Evolutionary conservation across 2,888 invertebrate genomes (phyloP), one percentile per base, ranked within the genome.

Genomic region (Brachycybe producta): DNA sequence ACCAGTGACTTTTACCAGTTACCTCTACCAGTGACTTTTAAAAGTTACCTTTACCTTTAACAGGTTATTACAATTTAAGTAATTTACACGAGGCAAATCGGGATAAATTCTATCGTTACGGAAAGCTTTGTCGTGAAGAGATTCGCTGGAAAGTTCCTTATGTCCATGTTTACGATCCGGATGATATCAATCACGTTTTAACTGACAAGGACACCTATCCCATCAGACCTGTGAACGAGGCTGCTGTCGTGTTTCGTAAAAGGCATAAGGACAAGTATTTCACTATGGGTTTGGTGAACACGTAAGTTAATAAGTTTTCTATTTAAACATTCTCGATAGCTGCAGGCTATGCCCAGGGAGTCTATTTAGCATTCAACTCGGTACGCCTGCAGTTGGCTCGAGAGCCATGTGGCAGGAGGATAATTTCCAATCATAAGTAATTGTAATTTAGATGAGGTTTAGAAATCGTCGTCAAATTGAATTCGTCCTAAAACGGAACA

Each of bases 21-120:
- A n/a, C n/a, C n/a, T n/a, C n/a, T n/a, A n/a, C n/a, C n/a, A n/a
- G n/a, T n/a, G n/a, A n/a, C n/a, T n/a, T n/a, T n/a, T n/a, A n/a
- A n/a, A n/a, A n/a, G n/a, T n/a, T n/a, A n/a, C n/a, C n/a, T n/a
- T n/a, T n/a, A n/a, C n/a, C n/a, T n/a, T n/a, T n/a, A n/a, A 26
- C 30, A 51, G 59, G 57, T 27, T 50, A 53, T 15, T 60, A 60
- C 51, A 52, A 49, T 27, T 23, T 57, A 11, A 43, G 47, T 17
- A 55, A 56, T 28, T 21, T 61, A 2, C 60, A 60, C 52, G 58
- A 61, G 46, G 57, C 60, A 0, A 52, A 54, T 43, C 32, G 55
- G n/a, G 60, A 60, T 51, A 60, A 61, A 51, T 58, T 55, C 39
- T n/a, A 34, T 4, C 52, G 52, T 5, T 61, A 60, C 42, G 61